Evolutionary conservation across 2,888 invertebrate species (phyloP), one percentile per base, ranked within the genome.

Genomic region (Uropetala carovei): DNA sequence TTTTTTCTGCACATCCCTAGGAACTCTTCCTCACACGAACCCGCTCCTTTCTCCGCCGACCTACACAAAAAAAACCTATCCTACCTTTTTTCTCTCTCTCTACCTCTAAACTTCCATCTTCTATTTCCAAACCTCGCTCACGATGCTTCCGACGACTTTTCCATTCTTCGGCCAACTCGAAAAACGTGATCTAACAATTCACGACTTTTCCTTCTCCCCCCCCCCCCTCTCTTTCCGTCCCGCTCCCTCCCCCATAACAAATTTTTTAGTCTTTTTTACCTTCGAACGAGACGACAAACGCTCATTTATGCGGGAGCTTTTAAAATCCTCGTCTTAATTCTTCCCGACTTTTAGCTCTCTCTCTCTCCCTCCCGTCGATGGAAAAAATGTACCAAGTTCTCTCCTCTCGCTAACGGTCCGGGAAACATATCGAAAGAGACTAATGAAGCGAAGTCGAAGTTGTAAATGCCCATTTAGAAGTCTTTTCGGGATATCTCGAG

Each of bases 111-210:
- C 64, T 89, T 89, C 64, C 64, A 56, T 89, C 64, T 43, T 64
- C 89, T 64, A 64, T 64, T 64, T 16, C 89, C 16, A 89, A 89
- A 68, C 89, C 64, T 89, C 64, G 56, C 56, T 64, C 68, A 64
- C 89, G 43, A 89, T 43, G 89, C 89, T 89, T 89, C 89, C 56
- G 43, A 89, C 60, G 43, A 89, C 27, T 89, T 30, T 43, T 18
- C 89, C 43, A 89, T 89, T 64, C 64, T 89, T 43, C 30, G 18
- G 43, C 64, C 11, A 43, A 43, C 43, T 43, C 43, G 11, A n/a
- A 27, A 43, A 14, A 89, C 68, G 64, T 89, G 89, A 68, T 43
- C 43, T 43, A 64, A 60, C 89, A 68, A 89, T 89, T 89, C 64
- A 68, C 64, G 60, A 30, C 75, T 14, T 9, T 68, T 56, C 18